Evolutionary conservation across 2,113 vertebrate genomes (phyloP).

Genomic region (Athene noctua): DNA sequence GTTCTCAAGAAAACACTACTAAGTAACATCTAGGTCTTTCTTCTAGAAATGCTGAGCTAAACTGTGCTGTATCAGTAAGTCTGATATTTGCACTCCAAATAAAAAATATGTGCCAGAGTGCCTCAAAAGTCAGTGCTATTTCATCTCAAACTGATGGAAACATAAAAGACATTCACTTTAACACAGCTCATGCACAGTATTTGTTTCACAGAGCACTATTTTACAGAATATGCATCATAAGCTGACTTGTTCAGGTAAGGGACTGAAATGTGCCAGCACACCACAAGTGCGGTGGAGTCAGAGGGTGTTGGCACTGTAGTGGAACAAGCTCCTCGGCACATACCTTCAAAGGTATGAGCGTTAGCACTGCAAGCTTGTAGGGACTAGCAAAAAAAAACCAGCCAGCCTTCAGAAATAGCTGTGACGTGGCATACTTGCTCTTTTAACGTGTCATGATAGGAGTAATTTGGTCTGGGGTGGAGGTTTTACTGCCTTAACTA

Average conservation of each 20-base stretch:
- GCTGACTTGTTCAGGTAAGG: not conserved
- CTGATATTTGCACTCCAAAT: not conserved
- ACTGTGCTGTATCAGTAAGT: not conserved
- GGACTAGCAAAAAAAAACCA: conserved; percentile 1
- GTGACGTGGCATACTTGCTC: not conserved
- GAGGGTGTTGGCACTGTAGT: not conserved
- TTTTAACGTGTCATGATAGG: not conserved
- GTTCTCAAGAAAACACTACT: not conserved
- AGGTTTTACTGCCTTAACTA: not conserved
- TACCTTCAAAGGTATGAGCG: not conserved
- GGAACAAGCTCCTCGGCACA: not conserved
- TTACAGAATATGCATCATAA: not conserved
- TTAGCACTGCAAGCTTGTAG: conserved; percentile 29
- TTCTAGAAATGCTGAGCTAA: not conserved
- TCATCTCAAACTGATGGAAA: not conserved
- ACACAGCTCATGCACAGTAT: not conserved
- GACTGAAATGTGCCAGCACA: not conserved
- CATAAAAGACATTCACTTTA: not conserved
- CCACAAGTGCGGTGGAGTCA: not conserved
- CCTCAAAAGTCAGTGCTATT: not conserved
- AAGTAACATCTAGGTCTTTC: not conserved
- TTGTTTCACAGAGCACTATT: not conserved
- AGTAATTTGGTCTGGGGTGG: not conserved
- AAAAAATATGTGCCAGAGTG: rapidly evolving
- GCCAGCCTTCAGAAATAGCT: not conserved